Percentiles rank a stretch among this genome's conserved stretches.
These are phyloP conservation scores for Sphinx pinastri DNA, from an alignment of 2,888 invertebrate genomes.

Conservation along the genomic window DNA sequence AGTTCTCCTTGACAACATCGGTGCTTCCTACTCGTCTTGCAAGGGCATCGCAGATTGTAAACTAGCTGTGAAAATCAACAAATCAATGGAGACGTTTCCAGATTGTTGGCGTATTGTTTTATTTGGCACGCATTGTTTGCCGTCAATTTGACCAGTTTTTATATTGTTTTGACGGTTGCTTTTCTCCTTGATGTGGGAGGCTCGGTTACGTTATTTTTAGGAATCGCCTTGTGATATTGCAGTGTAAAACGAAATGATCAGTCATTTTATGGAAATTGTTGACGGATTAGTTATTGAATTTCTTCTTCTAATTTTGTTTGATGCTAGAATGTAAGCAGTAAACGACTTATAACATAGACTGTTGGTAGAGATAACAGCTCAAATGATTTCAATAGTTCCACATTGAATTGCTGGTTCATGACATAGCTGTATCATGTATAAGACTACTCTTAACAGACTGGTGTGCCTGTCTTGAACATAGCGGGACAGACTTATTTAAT, in stretches of 20 bases:
- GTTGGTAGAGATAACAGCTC: no score
- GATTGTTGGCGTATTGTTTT: slow-evolving; percentile 4
- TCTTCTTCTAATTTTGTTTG: no score
- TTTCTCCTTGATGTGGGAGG: not conserved
- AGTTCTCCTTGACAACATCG: slow-evolving; percentile 50
- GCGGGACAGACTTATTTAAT: not conserved
- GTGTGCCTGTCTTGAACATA: not conserved
- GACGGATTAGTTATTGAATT: no score
- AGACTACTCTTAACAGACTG: not conserved
- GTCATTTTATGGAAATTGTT: no score
- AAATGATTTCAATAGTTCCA: no score
- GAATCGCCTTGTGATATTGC: not conserved
- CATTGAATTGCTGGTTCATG: no score
- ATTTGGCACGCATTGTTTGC: slow-evolving; percentile 11
- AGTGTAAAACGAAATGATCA: not conserved
- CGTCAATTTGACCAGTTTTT: not conserved
- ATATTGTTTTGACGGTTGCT: slow-evolving; percentile 1
- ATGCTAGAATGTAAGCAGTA: no score
- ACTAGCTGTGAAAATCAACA: not conserved
- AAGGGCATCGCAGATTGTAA: slow-evolving; percentile 29
- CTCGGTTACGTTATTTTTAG: not conserved
- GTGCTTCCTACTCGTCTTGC: slow-evolving; percentile 47
- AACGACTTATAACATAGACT: no score
- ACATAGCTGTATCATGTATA: no score
- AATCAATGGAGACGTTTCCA: slow-evolving; percentile 13